phyloP scores from a whole-genome alignment of 1,140 invertebrate genomes.

The Drosophila jambulina region DNA sequence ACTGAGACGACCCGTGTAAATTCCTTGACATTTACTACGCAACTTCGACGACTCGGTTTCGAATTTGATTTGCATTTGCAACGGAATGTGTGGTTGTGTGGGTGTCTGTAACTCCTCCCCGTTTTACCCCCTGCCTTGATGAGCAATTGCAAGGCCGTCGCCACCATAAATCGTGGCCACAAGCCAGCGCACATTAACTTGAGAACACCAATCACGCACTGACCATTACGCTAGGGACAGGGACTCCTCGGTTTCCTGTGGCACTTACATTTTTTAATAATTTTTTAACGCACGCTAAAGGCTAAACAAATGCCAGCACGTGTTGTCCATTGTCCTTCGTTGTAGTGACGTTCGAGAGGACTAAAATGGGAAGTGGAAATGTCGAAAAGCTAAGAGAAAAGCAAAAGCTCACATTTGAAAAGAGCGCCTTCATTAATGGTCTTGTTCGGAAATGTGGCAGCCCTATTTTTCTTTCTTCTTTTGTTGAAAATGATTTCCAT shows the following conservation, averaged over 20 bases:
- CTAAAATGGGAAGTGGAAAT: slow-evolving; percentile 6
- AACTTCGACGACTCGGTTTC: slow-evolving; percentile 73
- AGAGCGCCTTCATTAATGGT: slow-evolving; percentile 5
- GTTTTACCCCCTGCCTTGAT: not conserved
- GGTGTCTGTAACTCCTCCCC: slow-evolving; percentile 7
- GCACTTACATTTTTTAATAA: slow-evolving; percentile 53
- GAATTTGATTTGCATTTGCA: slow-evolving; percentile 76
- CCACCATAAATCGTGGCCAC: slow-evolving; percentile 42
- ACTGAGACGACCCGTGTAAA: slow-evolving; percentile 70
- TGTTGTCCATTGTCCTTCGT: slow-evolving; percentile 50
- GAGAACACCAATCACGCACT: slow-evolving; percentile 53
- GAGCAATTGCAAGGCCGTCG: slow-evolving; percentile 49
- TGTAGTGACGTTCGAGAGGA: slow-evolving; percentile 29
- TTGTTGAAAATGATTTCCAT: too few species aligned
- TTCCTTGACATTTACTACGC: slow-evolving; percentile 82
- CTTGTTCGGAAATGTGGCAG: not conserved
- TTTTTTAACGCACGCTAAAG: slow-evolving; percentile 42
- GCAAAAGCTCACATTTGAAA: slow-evolving; percentile 35
- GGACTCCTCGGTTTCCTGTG: not conserved
- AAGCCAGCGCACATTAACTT: slow-evolving; percentile 25
- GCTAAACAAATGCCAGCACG: slow-evolving; percentile 50
- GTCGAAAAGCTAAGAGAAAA: slow-evolving; percentile 8
- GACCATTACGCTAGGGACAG: slow-evolving; percentile 43
- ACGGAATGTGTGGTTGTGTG: slow-evolving; percentile 29
- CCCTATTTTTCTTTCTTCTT: not conserved